Evolutionary conservation across 2,113 vertebrate genomes (phyloP), one percentile per base, ranked within the genome.

Genomic region (Phylloscopus whistleri): DNA sequence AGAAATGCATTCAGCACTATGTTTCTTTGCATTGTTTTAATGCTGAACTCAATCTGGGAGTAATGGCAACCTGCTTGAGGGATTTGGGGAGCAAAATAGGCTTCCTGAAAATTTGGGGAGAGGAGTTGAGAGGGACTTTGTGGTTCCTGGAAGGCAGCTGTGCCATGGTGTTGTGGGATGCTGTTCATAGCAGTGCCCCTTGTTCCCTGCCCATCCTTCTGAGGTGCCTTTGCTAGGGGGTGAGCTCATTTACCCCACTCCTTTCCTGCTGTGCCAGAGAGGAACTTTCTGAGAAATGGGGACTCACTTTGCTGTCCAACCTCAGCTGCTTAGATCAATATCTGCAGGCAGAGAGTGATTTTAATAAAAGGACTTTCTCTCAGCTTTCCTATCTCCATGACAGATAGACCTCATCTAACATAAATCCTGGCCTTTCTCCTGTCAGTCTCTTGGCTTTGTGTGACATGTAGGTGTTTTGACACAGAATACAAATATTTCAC

Each of bases 341-440:
- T 96, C 96, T 97, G 84, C 76, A 92, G 91, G 6, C 5, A 74
- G 80, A 87, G 93, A 93, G 82, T 53, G 93, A 97, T 97, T 97
- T 95, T 95, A 97, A 97, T 97, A 96, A 97, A 96, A 96, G 87
- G 73, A 49, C 86, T 92, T 68, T 72, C 72, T 94, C 88, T 89
- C 83, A 70, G 94, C 92, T 93, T 90, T 95, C 92, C 94, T 97
- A 96, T 97, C 96, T 97, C 87, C 24, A 23, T 96, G 97, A 97
- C 95, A 95, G 94, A 97, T 95, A 89, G 95, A 89, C 55, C 89
- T 44, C 56, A 90, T 96, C 88, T 73, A 73, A 90, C 97, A 96
- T 96, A 93, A 97, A 98, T 97, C 92, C 95, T 72, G 59, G 7
- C 84, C 94, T 97, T 95, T 92, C 87, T 93, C 86, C 94, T 96